Conservation (phyloP, 23 tunicate species). For the Diplosoma virens region DNA sequence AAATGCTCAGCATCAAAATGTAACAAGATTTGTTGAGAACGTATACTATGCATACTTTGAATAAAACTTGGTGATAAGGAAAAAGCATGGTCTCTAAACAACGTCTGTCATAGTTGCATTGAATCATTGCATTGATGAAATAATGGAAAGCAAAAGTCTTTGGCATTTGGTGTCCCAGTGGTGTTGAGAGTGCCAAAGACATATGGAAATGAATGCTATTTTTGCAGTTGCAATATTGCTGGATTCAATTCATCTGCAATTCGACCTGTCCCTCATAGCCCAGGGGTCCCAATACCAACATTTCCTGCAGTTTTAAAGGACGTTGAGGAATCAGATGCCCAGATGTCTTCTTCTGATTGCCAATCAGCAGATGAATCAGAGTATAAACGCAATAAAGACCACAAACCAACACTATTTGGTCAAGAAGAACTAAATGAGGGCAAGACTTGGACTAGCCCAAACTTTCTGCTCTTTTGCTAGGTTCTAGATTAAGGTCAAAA, state of each 20-base stretch:
- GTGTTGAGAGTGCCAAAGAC: slow-evolving; percentile 15
- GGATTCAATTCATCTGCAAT: background rate
- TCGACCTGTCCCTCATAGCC: slow-evolving; percentile 12
- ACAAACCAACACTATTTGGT: slow-evolving; percentile 8
- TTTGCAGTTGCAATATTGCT: slow-evolving; percentile 7
- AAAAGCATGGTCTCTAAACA: slow-evolving; percentile 33
- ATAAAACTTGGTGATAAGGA: slow-evolving; percentile 19
- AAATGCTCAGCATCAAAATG: no score
- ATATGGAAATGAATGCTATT: slow-evolving; percentile 18
- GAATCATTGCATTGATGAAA: background rate
- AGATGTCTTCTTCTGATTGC: slow-evolving; percentile 14
- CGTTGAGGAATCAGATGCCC: background rate
- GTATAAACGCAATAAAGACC: background rate
- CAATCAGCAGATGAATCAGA: slow-evolving; percentile 4
- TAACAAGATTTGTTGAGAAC: no score
- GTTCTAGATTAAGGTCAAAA: background rate
- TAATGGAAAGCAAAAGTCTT: slow-evolving; percentile 6
- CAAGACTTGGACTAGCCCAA: slow-evolving; percentile 7
- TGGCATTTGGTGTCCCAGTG: slow-evolving; percentile 18
- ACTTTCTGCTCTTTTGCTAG: background rate
- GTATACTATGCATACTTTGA: no score
- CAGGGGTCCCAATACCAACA: slow-evolving; percentile 12
- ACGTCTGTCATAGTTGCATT: background rate
- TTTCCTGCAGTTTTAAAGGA: slow-evolving; percentile 6
- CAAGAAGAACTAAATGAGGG: background rate